phyloP scores from a whole-genome alignment of 2,797 vertebrate species.

The Falco peregrinus region DNA sequence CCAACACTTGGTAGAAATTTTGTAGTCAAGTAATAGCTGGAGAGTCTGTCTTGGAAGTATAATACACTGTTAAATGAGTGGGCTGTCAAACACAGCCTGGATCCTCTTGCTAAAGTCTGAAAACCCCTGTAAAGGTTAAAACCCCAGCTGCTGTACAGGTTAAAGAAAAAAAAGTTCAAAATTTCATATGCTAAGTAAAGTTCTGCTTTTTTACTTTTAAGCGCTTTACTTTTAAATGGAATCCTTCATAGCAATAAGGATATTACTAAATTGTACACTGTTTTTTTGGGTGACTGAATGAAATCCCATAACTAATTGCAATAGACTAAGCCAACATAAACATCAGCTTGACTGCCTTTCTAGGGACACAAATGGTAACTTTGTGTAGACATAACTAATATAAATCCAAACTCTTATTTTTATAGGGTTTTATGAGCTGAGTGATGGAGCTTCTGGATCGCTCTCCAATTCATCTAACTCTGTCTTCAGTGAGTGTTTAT shows the following conservation, averaged over 20 bases:
- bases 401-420: slow-evolving; percentile 70
- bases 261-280: background rate
- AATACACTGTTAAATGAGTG: background rate
- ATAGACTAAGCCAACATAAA: slow-evolving; percentile 25
- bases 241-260: background rate
- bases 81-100: background rate
- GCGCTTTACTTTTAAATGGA: background rate
- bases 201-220: background rate
- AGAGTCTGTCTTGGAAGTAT: background rate
- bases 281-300: slow-evolving; percentile 12
- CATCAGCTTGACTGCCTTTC: slow-evolving; percentile 4
- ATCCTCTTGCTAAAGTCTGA: background rate
- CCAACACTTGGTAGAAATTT: background rate
- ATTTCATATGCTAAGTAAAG: background rate
- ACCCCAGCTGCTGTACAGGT: background rate
- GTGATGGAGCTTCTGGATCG: slow-evolving; percentile 90
- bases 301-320: slow-evolving; percentile 1
- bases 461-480: slow-evolving; percentile 98
- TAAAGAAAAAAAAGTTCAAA: background rate
- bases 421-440: slow-evolving; percentile 96
- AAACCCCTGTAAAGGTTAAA: background rate
- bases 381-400: slow-evolving; percentile 51
- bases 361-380: slow-evolving; percentile 15
- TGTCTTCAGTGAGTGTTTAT: slow-evolving; percentile 96
- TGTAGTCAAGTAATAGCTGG: background rate